phyloP scores from a whole-genome alignment of 1,140 invertebrate species.

The Periplaneta americana region DNA sequence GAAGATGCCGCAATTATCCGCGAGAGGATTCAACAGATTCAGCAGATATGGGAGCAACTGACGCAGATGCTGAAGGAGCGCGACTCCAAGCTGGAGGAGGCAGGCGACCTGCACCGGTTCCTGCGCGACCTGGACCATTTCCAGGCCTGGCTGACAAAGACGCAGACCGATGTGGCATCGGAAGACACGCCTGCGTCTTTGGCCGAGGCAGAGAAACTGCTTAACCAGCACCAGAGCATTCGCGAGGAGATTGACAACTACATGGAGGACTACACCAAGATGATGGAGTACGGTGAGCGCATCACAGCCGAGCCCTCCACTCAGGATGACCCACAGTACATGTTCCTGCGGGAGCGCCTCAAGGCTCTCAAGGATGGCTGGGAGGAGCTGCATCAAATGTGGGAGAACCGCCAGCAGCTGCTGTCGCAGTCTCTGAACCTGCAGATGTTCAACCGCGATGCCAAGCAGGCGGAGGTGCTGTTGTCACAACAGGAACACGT shows the following conservation, averaged over 20 bases:
- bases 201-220: slow-evolving; percentile 92
- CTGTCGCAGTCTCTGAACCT: slow-evolving; percentile 91
- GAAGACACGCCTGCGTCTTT: slow-evolving; percentile 96
- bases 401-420: slow-evolving; percentile 95
- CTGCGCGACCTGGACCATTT: slow-evolving; percentile 98
- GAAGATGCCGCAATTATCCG: slow-evolving; percentile 91
- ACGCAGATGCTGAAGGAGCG: slow-evolving; percentile 97
- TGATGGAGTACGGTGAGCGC: slow-evolving; percentile 99
- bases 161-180: slow-evolving; percentile 95
- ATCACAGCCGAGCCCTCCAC: slow-evolving; percentile 81
- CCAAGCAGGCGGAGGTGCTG: slow-evolving; percentile 94
- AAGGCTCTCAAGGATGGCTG: slow-evolving; percentile 98
- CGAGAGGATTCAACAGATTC: slow-evolving; percentile 86
- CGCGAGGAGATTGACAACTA: slow-evolving; percentile 99
- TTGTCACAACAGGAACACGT: slow-evolving; percentile 97
- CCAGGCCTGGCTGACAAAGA: slow-evolving; percentile 98
- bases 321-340: slow-evolving; percentile 95
- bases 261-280: slow-evolving; percentile 94
- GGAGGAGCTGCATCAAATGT: slow-evolving; percentile 99
- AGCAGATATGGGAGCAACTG: slow-evolving; percentile 90
- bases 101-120: slow-evolving; percentile 97
- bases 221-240: slow-evolving; percentile 95
- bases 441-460: slow-evolving; percentile 95
- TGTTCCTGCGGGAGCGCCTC: slow-evolving; percentile 94
- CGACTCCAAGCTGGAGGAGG: slow-evolving; percentile 97